phyloP scores from a whole-genome alignment of 1,140 invertebrate genomes.

The Brachionus sp. region DNA sequence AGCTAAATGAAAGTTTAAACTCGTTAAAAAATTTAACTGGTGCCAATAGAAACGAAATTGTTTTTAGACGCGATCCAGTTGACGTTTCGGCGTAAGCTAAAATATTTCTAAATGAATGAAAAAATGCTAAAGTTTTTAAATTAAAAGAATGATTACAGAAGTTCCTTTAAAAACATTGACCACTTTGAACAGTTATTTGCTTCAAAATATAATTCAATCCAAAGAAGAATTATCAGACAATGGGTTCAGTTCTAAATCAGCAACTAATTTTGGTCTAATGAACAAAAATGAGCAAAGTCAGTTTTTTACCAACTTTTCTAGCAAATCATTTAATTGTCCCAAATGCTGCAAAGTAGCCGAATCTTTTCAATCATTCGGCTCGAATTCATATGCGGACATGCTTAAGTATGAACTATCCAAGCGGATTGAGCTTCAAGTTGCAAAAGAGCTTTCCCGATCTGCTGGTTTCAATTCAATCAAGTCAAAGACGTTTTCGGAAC shows the following conservation, averaged over 20 bases:
- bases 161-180: conserved; percentile 28
- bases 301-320: conserved; percentile 21
- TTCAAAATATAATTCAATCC: conserved; percentile 10
- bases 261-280: neutral
- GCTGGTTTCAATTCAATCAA: conserved; percentile 28
- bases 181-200: conserved; percentile 14
- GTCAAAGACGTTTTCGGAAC: neutral
- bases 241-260: conserved; percentile 13
- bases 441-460: conserved; percentile 11
- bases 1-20: conserved; percentile 22
- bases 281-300: conserved; percentile 35
- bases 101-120: neutral
- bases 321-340: conserved; percentile 21
- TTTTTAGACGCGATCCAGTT: conserved; percentile 18
- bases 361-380: neutral
- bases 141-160: conserved; percentile 28
- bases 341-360: conserved; percentile 9
- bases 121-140: neutral
- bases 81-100: conserved; percentile 17
- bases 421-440: conserved; percentile 38
- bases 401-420: conserved; percentile 28
- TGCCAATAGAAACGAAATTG: conserved; percentile 24
- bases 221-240: conserved; percentile 16
- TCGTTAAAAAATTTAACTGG: neutral
- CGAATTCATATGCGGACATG: conserved; percentile 22